Percentiles rank a stretch among this genome's conserved stretches.
Conservation (phyloP, 2,797 vertebrate genomes). For the Prunella strophiata region DNA sequence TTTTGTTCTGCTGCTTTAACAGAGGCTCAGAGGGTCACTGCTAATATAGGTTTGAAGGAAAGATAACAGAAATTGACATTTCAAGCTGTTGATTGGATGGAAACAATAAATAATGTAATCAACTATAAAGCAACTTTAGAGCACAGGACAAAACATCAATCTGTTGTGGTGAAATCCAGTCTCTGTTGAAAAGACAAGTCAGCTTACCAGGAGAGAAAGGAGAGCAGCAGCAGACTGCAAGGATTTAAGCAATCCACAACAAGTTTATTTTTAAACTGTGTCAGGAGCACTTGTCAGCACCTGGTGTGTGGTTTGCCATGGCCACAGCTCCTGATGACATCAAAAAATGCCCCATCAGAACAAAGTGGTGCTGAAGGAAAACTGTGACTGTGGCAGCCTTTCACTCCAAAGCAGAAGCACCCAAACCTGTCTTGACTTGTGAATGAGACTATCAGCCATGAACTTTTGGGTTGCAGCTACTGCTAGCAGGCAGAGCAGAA, state of each 20-base stretch:
- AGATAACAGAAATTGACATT: not conserved
- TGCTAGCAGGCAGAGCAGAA: not conserved
- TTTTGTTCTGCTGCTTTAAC: not conserved
- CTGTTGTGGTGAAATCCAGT: not conserved
- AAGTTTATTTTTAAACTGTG: not conserved
- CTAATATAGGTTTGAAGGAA: not conserved
- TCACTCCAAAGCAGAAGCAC: not conserved
- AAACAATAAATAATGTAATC: not conserved
- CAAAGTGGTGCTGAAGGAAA: not conserved
- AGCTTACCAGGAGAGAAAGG: not conserved
- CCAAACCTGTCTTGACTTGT: not conserved
- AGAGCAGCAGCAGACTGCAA: not conserved
- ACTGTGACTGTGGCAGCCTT: not conserved
- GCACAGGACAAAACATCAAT: not conserved
- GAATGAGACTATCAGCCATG: not conserved
- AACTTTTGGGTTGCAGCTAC: not conserved
- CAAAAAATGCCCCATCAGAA: not conserved
- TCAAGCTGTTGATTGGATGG: not conserved
- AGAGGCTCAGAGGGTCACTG: not conserved
- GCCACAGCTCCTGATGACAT: not conserved
- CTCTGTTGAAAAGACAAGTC: not conserved
- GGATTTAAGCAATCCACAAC: not conserved
- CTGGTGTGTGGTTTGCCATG: not conserved
- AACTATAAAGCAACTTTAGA: not conserved
- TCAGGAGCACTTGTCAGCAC: not conserved